Evolutionary conservation across 2,888 invertebrate genomes (phyloP), one percentile per base, ranked within the genome.

Genomic region (Crioceris asparagi): DNA sequence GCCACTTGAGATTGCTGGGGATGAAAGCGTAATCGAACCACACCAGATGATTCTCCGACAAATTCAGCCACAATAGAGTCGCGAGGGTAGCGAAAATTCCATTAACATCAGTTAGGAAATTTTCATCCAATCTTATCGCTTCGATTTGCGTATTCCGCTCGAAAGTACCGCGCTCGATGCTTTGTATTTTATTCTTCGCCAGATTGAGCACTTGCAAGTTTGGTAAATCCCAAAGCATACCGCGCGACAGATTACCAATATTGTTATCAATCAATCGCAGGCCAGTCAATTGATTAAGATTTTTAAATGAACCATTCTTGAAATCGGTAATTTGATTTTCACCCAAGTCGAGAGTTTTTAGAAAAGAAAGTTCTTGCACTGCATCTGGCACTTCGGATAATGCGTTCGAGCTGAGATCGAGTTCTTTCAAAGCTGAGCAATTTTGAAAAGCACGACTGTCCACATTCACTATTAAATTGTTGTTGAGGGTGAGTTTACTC

Each of bases 21-120:
- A 91, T 81, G 62, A 91, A 86, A 36, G 90, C 88, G 61, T 87
- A 91, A 65, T 91, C 91, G 65, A 92, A 91, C 86, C 87, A 87
- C 51, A 85, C 83, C 56, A 92, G 70, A 68, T 86, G 86, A 70
- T 91, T 91, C 68, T 87, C 86, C 26, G 88, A 88, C 35, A 91
- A 71, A 66, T 91, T 91, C 40, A 92, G 68, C 82, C 90, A 83
- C 56, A 87, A 67, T 42, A 92, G 70, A 48, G 82, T 83, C n/a
- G 83, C 77, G 17, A 92, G 70, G 40, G 86, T 82, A 21, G 87
- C 80, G 59, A 91, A 86, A 41, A 88, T 83, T 11, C 88, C 88
- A 65, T 91, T 90, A 55, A 92, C 83, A 60, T 91, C 87, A 32
- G 83, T 79, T 50, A 92, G 70, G 60, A 81, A 83, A 64, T 92